Evolutionary conservation across 2,888 invertebrate genomes (phyloP), one percentile per base, ranked within the genome.

Genomic region (Cerceris ruficornis): DNA sequence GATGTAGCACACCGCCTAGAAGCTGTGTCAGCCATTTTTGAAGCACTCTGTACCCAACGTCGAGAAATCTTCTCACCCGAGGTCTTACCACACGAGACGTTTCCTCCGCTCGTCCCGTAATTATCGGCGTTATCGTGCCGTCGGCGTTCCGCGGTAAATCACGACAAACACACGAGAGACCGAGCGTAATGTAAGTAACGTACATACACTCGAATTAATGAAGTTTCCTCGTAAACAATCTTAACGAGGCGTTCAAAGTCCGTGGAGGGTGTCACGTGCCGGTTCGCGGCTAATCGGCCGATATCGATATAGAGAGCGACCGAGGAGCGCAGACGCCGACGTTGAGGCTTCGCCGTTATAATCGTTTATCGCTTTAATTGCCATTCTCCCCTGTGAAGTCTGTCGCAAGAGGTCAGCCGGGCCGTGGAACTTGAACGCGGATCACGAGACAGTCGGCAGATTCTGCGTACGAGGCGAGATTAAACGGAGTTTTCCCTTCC

Each of bases 341-440:
- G 46, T 57, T 66, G 62, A 66, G 41, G 71, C 58, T 64, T 62
- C 60, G 57, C 43, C 5, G 50, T 50, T 7, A 79, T 69, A 83
- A 83, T 75, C 76, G 74, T 81, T 28, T 89, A 89, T 87, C 87
- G 78, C 14, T 69, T 83, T 90, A 90, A 91, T 91, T 90, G 86
- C 86, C 82, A 69, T 87, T 86, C 90, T 89, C 91, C 89, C 90
- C 88, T 80, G 89, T 87, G 89, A 86, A 86, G 88, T 81, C 81
- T 89, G 86, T 87, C 86, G 90, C 89, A 88, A 90, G 87, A 87
- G 89, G 87, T 88, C 88, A 83, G 43, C 55, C 62, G 67, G 78
- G 71, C 69, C 76, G 72, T 87, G 87, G 87, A 87, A 85, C 87
- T 88, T 85, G 87, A 83, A 83, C 87, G 80, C 76, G 78, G 82